Evolutionary conservation across 2,113 vertebrate genomes (phyloP).

Genomic region (Tragulus kanchil): DNA sequence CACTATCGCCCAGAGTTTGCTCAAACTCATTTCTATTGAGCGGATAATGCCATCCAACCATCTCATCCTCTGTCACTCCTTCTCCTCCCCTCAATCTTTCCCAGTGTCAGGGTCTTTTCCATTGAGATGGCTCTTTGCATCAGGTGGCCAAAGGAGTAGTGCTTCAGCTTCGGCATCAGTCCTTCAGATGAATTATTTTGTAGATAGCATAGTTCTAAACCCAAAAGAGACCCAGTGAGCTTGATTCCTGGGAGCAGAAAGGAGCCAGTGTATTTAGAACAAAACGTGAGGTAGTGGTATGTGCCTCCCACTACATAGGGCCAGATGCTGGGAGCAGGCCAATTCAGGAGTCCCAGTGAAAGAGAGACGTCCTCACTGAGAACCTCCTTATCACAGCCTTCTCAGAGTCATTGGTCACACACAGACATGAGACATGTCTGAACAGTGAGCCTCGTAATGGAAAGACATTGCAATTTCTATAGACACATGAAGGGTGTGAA

Average conservation of each 20-base stretch:
- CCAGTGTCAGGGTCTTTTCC: background rate
- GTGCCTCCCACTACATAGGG: rapidly evolving
- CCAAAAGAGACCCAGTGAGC: background rate
- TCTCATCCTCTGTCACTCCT: background rate
- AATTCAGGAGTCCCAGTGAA: background rate
- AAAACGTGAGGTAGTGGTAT: background rate
- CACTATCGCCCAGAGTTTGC: background rate
- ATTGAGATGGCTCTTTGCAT: background rate
- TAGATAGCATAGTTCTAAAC: background rate
- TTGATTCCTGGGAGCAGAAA: slow-evolving; percentile 17
- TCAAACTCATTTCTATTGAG: background rate
- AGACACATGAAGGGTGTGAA: background rate
- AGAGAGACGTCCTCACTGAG: background rate
- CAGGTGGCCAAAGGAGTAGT: background rate
- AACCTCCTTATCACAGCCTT: background rate
- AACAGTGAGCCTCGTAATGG: background rate
- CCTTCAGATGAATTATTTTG: background rate
- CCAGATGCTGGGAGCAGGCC: background rate
- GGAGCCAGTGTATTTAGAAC: background rate
- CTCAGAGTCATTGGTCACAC: background rate
- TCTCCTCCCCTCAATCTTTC: background rate
- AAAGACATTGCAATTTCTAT: background rate
- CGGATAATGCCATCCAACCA: background rate
- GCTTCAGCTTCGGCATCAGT: background rate
- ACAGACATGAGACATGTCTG: background rate